Evolutionary conservation across 2,888 invertebrate genomes (phyloP).

Genomic region (Parascotia fuliginaria): DNA sequence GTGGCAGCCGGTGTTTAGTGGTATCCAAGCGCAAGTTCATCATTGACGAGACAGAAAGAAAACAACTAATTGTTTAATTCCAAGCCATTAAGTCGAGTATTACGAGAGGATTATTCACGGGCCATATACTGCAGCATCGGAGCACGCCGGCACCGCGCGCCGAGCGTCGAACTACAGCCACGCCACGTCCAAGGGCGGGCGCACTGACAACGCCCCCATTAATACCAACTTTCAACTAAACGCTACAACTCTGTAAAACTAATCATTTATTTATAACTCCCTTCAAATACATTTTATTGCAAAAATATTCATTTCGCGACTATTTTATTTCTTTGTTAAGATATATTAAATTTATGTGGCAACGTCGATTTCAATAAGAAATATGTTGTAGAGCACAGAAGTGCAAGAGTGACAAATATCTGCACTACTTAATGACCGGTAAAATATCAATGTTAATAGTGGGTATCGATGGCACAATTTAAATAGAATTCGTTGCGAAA

Average conservation of each 20-base stretch:
- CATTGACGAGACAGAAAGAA: conserved; percentile 81
- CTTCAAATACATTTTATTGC: conserved; percentile 44
- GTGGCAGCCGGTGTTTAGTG: conserved; percentile 41
- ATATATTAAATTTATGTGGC: conserved; percentile 20
- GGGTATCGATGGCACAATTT: conserved; percentile 1
- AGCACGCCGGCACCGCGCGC: conserved; percentile 55
- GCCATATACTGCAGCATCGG: conserved; percentile 78
- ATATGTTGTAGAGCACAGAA: conserved; percentile 19
- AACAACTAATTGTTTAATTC: conserved; percentile 85
- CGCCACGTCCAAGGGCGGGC: conserved; percentile 42
- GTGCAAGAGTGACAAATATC: conserved; percentile 22
- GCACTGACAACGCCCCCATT: conserved; percentile 41
- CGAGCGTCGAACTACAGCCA: conserved; percentile 31
- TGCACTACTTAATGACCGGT: conserved; percentile 14
- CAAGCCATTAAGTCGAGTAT: conserved; percentile 82
- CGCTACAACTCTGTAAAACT: conserved; percentile 36
- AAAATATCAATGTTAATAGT: conserved; percentile 13
- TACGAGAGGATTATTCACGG: conserved; percentile 83
- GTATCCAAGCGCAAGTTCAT: conserved; percentile 58
- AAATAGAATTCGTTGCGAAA: neutral
- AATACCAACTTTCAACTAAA: conserved; percentile 45
- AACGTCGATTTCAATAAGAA: conserved; percentile 20
- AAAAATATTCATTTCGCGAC: conserved; percentile 4
- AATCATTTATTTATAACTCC: conserved; percentile 55
- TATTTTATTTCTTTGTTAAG: conserved; percentile 21